phyloP scores from a whole-genome alignment of 2,797 vertebrate genomes.

The Macrochelys suwanniensis region DNA sequence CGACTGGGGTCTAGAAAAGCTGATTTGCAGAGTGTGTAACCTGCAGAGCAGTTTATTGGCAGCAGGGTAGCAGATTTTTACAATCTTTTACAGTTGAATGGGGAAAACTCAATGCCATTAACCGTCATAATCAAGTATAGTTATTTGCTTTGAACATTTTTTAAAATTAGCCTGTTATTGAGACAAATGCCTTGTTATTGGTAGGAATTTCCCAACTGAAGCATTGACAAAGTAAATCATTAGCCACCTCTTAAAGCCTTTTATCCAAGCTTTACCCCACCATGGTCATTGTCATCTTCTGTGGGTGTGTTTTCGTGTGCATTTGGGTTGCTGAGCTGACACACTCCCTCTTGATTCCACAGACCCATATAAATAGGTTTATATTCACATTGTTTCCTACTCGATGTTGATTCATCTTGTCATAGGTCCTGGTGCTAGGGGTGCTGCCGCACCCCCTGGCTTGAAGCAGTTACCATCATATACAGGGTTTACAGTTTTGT shows the following conservation, averaged over 20 bases:
- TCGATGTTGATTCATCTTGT: background rate
- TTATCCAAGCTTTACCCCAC: background rate
- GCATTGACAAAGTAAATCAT: conserved; percentile 53
- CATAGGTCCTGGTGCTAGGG: too few species aligned
- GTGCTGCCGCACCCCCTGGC: too few species aligned
- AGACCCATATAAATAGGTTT: background rate
- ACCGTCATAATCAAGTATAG: conserved; percentile 48
- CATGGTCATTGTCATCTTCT: background rate
- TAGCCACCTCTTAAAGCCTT: background rate
- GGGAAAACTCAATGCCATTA: conserved; percentile 55
- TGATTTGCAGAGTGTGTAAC: background rate
- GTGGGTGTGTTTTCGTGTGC: background rate
- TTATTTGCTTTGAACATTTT: conserved; percentile 58
- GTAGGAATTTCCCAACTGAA: conserved; percentile 67
- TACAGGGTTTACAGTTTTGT: too few species aligned
- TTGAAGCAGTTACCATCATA: too few species aligned
- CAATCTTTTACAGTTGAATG: conserved; percentile 62
- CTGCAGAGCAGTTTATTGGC: conserved; percentile 19
- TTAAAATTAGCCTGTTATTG: conserved; percentile 74
- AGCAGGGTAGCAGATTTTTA: conserved; percentile 22
- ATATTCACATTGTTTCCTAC: background rate
- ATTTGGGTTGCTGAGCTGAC: background rate
- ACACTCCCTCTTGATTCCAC: background rate
- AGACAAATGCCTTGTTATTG: conserved; percentile 63
- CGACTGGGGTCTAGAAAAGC: background rate